phyloP scores from a whole-genome alignment of 2,888 invertebrate species.

The Allolobophora icterica region DNA sequence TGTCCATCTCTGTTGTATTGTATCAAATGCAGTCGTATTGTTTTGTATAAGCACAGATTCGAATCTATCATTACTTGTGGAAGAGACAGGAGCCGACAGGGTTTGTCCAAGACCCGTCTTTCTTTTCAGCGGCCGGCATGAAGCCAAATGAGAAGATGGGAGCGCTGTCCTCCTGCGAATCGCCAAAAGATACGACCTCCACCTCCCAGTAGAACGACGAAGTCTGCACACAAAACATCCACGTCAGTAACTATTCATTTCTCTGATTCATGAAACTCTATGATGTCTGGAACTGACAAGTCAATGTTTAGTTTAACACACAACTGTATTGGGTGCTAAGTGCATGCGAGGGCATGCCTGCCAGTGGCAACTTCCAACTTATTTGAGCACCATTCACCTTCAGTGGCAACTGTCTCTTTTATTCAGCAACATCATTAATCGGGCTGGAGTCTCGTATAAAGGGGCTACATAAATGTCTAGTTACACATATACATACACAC shows the following conservation, averaged over 20 bases:
- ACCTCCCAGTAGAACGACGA: slow-evolving; percentile 65
- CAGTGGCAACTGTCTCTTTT: too few relatives aligned
- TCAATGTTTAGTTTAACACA: not conserved
- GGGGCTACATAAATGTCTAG: too few relatives aligned
- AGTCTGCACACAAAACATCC: slow-evolving; percentile 52
- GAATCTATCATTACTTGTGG: slow-evolving; percentile 56
- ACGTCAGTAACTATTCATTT: not conserved
- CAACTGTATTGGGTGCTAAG: not conserved
- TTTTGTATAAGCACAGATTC: too few relatives aligned
- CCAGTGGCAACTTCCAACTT: not conserved
- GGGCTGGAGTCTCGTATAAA: too few relatives aligned
- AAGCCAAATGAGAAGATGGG: slow-evolving; percentile 64
- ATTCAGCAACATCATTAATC: too few relatives aligned
- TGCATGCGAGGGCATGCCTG: not conserved
- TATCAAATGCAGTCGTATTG: too few relatives aligned
- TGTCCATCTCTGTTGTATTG: too few relatives aligned
- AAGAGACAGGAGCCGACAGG: slow-evolving; percentile 63
- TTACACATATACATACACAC: too few relatives aligned
- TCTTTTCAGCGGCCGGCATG: slow-evolving; percentile 64
- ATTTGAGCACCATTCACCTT: too few relatives aligned
- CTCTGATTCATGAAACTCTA: not conserved
- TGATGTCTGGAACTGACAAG: not conserved
- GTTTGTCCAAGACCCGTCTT: slow-evolving; percentile 64
- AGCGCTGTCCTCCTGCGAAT: slow-evolving; percentile 61
- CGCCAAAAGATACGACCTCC: slow-evolving; percentile 62